Conservation (phyloP, 2,113 vertebrate species). For the Eptesicus fuscus region DNA sequence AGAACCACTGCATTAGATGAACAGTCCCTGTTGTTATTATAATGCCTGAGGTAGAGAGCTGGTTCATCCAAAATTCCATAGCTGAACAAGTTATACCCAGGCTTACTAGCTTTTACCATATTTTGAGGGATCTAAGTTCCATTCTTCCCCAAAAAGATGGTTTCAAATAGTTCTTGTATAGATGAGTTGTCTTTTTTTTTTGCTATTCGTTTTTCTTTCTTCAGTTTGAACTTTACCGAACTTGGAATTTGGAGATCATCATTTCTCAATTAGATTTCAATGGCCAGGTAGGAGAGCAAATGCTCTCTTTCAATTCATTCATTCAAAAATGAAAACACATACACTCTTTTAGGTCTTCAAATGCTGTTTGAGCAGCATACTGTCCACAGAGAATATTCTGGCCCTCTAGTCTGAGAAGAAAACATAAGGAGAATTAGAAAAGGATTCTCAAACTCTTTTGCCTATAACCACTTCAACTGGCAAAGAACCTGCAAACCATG, state of each 20-base stretch:
- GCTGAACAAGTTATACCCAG: constrained; percentile 22
- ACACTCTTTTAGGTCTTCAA: constrained; percentile 39
- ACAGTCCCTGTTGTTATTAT: not conserved
- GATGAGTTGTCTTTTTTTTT: not conserved
- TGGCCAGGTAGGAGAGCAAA: not conserved
- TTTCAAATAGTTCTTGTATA: constrained; percentile 23
- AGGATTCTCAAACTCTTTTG: constrained; percentile 18
- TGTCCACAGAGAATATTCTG: constrained; percentile 53
- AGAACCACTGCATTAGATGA: not conserved
- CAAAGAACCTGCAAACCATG: constrained; percentile 34
- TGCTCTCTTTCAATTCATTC: constrained; percentile 22
- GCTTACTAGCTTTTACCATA: constrained; percentile 15
- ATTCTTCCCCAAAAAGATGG: constrained; percentile 41
- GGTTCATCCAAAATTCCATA: constrained; percentile 30
- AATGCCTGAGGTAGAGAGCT: not conserved
- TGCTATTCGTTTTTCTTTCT: not conserved
- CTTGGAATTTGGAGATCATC: constrained; percentile 26
- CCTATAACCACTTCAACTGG: constrained; percentile 32
- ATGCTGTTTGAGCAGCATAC: constrained; percentile 39
- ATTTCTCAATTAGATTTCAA: constrained; percentile 30
- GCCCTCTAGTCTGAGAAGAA: constrained; percentile 47
- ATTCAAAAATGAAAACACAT: constrained; percentile 35
- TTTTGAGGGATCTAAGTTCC: constrained; percentile 27
- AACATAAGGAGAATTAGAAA: constrained; percentile 52
- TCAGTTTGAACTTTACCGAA: not conserved